Base-by-base conservation (phyloP, 2,888 invertebrate genomes). In the Cyaniris semiargus region DNA sequence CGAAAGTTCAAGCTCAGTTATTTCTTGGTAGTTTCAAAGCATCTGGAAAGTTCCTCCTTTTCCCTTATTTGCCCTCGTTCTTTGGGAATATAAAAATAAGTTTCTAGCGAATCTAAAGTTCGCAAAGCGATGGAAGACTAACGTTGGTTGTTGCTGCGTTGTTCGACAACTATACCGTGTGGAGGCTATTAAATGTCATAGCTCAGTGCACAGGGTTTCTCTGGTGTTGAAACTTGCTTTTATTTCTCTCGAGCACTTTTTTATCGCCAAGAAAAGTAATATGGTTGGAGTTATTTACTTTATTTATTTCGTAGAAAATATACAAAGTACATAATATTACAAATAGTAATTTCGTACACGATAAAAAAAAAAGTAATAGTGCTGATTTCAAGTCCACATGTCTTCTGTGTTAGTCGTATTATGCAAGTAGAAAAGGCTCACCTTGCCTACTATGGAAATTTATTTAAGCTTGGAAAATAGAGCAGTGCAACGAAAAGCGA, bases 401-500 rank as follows among this genome's bases (percentile, higher is more conserved):
- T 13, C 0, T 60, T 10, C 13, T 10, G 60, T 13, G 60, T 13
- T 21, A 60, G 60, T 23, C 4, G 10, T 60, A 23, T 23, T 60
- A 60, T 23, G 13, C 23, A 23, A 60, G 23, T 60, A 60, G 21
- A 60, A 23, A 23, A 23, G 53, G 18, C 53, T 18, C 53, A 23
- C 7, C 3, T 58, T 66, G 7, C 18, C 23, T 18, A 58, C 70
- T 71, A 76, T 72, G 56, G 38, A 76, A 76, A 76, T 76, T 76
- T 76, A 76, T 76, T 72, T 76, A 72, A 76, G 71, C 72, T 58
- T 56, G 38, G 70, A 48, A 76, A 56, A 27, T 71, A 72, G 76
- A 34, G 89, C 75, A 76, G 75, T 77, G 78, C 78, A 80, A 77
- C 78, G 74, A 90, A 90, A 89, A 86, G 86, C 82, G 85, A 86